Evolutionary conservation across 2,888 invertebrate species (phyloP), one percentile per base, ranked within the genome.

Genomic region (Teleogryllus oceanicus): DNA sequence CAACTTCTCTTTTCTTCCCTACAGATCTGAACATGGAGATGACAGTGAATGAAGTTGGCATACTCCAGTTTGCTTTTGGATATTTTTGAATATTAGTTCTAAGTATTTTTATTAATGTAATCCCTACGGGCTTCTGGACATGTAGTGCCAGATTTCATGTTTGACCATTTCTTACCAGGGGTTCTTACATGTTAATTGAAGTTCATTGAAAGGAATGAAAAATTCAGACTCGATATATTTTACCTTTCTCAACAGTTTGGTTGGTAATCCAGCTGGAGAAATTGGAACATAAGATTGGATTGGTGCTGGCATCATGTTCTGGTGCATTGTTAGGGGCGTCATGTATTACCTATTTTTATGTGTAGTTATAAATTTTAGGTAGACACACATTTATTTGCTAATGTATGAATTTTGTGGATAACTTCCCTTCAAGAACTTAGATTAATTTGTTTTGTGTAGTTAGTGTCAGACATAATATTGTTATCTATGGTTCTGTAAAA

Each of bases 1-100:
- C 37, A 37, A 37, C 37, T 37, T 37, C 2, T 37, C 37, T 37
- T 37, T 37, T 37, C 8, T 37, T 37, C 37, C 8, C 37, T 37
- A 37, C 37, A 37, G 37, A 37, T 37, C 37, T 37, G 37, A 37
- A 5, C 37, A 37, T 37, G 37, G 37, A 62, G 62, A 62, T 62
- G 62, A 62, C 62, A 62, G 62, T n/a, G 62, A 62, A 62, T 62
- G 62, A 62, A 62, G 62, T 18, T 62, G 62, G 62, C 13, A 62
- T 18, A 62, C 13, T 62, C 16, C 24, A 24, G 8, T 18, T 62
- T 62, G n/a, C 62, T 62, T 62, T 37, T 62, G n/a, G 13, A 62
- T 62, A 13, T 18, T 62, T 62, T 62, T 62, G 13, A 62, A 62
- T 62, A 62, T 62, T 62, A 62, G 16, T 62, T 62, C n/a, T 62